Conservation (phyloP, 2,797 vertebrate genomes). For the Melanotaenia pygmaea region DNA sequence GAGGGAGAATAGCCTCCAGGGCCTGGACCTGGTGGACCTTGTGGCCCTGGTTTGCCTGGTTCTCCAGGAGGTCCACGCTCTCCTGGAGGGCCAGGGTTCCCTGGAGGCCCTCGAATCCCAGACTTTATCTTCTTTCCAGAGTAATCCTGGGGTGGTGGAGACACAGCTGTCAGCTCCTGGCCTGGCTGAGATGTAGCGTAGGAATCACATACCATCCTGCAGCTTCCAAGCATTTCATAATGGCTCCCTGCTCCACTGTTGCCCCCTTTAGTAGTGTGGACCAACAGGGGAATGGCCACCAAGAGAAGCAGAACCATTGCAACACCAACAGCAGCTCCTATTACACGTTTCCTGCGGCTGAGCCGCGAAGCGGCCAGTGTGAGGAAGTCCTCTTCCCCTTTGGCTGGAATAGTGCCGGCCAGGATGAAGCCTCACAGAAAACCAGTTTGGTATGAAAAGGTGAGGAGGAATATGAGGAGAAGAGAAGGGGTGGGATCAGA, state of each 20-base stretch:
- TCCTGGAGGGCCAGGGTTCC: constrained; percentile 86
- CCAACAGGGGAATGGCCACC: constrained; percentile 94
- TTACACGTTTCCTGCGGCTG: constrained; percentile 92
- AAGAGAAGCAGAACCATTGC: constrained; percentile 95
- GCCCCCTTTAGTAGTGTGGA: constrained; percentile 90
- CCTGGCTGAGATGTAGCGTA: constrained; percentile 82
- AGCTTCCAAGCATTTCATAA: constrained; percentile 95
- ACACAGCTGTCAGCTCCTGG: constrained; percentile 77
- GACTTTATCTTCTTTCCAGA: constrained; percentile 88
- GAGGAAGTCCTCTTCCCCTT: constrained; percentile 94
- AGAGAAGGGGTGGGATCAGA: constrained; percentile 10
- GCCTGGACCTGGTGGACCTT: constrained; percentile 86
- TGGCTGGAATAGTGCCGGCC: constrained; percentile 91
- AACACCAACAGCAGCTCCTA: constrained; percentile 93
- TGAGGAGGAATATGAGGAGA: constrained; percentile 31
- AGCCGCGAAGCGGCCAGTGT: constrained; percentile 94
- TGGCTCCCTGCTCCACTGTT: constrained; percentile 84
- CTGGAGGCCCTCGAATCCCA: constrained; percentile 86
- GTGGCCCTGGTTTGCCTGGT: constrained; percentile 87
- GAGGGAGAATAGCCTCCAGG: constrained; percentile 88
- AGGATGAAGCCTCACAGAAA: constrained; percentile 74
- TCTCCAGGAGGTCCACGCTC: constrained; percentile 86
- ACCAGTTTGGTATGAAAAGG: constrained; percentile 62
- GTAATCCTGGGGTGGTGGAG: constrained; percentile 87
- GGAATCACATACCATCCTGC: constrained; percentile 93